Evolutionary conservation across 1,140 invertebrate genomes (phyloP), one percentile per base, ranked within the genome.

Genomic region (Nilaparvata lugens): DNA sequence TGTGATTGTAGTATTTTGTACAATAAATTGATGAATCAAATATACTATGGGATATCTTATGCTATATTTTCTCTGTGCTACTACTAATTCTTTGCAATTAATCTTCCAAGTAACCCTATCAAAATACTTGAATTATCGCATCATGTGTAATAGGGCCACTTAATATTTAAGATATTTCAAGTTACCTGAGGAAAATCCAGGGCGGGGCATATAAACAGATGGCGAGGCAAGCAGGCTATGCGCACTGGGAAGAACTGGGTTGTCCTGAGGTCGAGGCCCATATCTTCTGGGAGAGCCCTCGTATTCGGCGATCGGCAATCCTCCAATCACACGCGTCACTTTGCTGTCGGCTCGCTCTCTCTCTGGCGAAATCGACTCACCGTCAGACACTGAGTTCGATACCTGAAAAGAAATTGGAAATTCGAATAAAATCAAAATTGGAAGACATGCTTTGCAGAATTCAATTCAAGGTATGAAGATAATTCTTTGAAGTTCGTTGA

Each of bases 211-310:
- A 71, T 85, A 85, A 54, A 83, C 76, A 60, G 80, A 82, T 25
- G 82, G 81, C n/a, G 82, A 83, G 54, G 81, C 79, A 52, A 83
- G 72, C 56, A 83, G 70, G 71, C 75, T 81, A 52, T 81, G 75
- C 63, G 80, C 72, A 76, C 75, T 76, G 70, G 79, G 70, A 73
- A 79, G 72, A 74, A 79, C 72, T 23, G 73, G 71, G 67, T 76
- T 74, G 66, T 72, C 73, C 61, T 68, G 68, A 63, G 73, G 70
- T 43, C 74, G 66, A 35, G 71, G 75, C 2, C 91, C 91, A 72
- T 94, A 95, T 63, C 92, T 81, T 64, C 90, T 79, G 3, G 92
- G 93, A 38, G 91, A 94, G 19, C 90, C 91, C 64, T 93, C 91
- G 73, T 95, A 95, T 66, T 95, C 89, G 35, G 89, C 89, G 67